These are phyloP conservation scores for Epicampocera succincta DNA, from an alignment of 2,888 invertebrate species.

Conservation along the genomic window DNA sequence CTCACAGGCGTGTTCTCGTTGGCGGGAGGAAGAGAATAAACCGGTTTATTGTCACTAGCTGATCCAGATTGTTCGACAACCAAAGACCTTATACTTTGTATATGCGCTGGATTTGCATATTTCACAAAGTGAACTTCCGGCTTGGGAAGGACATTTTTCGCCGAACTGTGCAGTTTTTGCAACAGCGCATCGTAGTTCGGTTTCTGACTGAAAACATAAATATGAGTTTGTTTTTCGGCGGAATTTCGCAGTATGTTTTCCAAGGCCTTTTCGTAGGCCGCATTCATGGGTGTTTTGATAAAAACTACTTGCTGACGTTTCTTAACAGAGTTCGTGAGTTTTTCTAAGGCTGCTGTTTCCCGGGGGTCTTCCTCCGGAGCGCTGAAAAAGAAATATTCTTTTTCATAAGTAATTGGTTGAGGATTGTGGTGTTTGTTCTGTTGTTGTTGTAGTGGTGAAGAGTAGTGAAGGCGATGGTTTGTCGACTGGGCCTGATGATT, in stretches of 20 bases:
- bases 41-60: background rate
- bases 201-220: constrained; percentile 71
- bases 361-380: constrained; percentile 68
- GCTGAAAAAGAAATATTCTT: constrained; percentile 72
- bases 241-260: constrained; percentile 57
- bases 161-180: constrained; percentile 50
- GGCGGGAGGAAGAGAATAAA: background rate
- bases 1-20: constrained; percentile 71
- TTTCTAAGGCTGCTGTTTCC: constrained; percentile 61
- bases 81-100: constrained; percentile 51
- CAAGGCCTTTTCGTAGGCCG: constrained; percentile 51
- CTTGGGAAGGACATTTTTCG: constrained; percentile 45
- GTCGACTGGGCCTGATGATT: background rate
- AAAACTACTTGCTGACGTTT: constrained; percentile 67
- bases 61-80: constrained; percentile 64
- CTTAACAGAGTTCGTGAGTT: constrained; percentile 65
- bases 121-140: constrained; percentile 72
- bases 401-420: constrained; percentile 10
- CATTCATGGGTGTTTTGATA: constrained; percentile 69
- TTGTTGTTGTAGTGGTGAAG: background rate
- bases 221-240: constrained; percentile 64
- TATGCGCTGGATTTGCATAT: constrained; percentile 69
- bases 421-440: background rate
- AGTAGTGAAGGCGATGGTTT: background rate
- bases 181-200: constrained; percentile 54